Evolutionary conservation across 2,888 invertebrate species (phyloP).

Genomic region (Callyntrura sp.): DNA sequence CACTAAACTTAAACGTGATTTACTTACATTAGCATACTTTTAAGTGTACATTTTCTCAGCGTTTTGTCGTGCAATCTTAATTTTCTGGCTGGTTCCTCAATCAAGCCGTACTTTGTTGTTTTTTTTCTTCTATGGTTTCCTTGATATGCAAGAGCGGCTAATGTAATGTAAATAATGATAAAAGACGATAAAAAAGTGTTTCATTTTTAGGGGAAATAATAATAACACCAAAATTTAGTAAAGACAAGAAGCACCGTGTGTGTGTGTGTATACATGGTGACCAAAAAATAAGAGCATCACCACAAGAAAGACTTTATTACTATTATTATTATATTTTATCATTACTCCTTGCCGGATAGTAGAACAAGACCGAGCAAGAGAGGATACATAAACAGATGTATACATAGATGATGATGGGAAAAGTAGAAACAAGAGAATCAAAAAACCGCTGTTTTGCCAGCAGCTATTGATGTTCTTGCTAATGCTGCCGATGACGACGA

Average conservation of each 20-base stretch:
- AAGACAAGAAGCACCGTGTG: background rate
- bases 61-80: background rate
- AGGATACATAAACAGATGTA: too few species aligned
- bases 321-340: too few species aligned
- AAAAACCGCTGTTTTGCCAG: constrained; percentile 26
- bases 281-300: too few species aligned
- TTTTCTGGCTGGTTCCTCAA: background rate
- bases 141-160: constrained; percentile 42
- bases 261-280: background rate
- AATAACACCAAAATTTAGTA: background rate
- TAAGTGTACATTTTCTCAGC: background rate
- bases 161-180: constrained; percentile 72
- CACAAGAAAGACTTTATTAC: background rate
- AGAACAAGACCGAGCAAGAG: too few species aligned
- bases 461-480: constrained; percentile 42
- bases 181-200: constrained; percentile 46
- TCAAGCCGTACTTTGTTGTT: background rate
- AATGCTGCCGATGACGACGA: background rate
- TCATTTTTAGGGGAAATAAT: background rate
- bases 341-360: too few species aligned
- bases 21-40: constrained; percentile 25
- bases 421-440: constrained; percentile 14
- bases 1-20: background rate
- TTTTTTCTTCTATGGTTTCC: background rate
- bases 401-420: constrained; percentile 26